Base-by-base conservation (phyloP, 2,113 vertebrate species). In the Oreochromis niloticus region DNA sequence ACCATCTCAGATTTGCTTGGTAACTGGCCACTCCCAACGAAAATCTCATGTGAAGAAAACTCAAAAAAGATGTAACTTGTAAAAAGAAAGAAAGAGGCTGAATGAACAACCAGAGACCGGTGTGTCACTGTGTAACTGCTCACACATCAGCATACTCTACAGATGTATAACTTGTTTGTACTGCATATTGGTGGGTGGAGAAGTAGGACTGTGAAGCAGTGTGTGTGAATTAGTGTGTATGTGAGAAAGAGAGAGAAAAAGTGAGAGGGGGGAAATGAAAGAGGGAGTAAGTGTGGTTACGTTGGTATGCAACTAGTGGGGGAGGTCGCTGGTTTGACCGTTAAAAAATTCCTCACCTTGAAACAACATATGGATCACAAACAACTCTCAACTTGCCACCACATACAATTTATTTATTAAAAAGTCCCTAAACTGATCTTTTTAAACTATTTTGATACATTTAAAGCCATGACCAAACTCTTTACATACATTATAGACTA, bases 341-440 rank as follows among this genome's bases (percentile, higher is more conserved):
- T 96, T 95, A 87, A 86, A 94, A 88, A 94, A 95, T 95, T 96
- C 95, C 95, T 94, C 94, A 95, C 93, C 93, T 94, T 95, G 89
- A 81, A 95, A 92, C 81, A 95, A 93, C 93, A 94, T 87, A 88
- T 88, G 86, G 75, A 89, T 88, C 46, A 41, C 39, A 88, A 87
- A 86, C 85, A 88, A 81, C 68, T 81, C 43, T 75, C 55, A 39
- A 83, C 75, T 78, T 55, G 13, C 55, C 56, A n/a, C 5, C n/a
- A 30, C 3, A 30, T 24, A 1, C 68, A 73, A 84, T 57, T 0
- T 50, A 57, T 48, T 30, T 6, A 36, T 39, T 81, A 41, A 85
- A 84, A 85, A 24, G 9, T 4, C 16, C 10, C 11, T 22, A 17
- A 59, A 50, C 9, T 36, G 17, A 34, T 85, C 13, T 46, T 36